A percentile compares a stretch with the other conserved stretches of the same genome.
Conservation (phyloP, 2,888 invertebrate genomes). For the Tiliacea aurago region DNA sequence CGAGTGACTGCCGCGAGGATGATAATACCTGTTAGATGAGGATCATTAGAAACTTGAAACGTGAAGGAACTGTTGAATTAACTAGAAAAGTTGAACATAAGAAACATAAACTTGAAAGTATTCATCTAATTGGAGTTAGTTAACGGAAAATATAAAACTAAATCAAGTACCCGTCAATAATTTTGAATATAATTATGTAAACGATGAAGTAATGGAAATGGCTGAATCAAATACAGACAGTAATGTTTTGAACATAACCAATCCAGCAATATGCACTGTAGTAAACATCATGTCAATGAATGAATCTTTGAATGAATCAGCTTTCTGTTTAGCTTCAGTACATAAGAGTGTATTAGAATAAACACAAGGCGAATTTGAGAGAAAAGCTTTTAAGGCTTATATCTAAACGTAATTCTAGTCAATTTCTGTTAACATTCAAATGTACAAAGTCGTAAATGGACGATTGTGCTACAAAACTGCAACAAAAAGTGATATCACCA, state of each 20-base stretch:
- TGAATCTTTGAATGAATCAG: slow-evolving; percentile 42
- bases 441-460: slow-evolving; percentile 40
- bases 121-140: slow-evolving; percentile 37
- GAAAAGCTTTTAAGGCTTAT: background rate
- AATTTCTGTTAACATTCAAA: slow-evolving; percentile 12
- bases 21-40: slow-evolving; percentile 65
- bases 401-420: background rate
- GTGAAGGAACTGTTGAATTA: slow-evolving; percentile 21
- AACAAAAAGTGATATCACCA: slow-evolving; percentile 63
- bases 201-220: slow-evolving; percentile 15
- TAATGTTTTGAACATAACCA: slow-evolving; percentile 8
- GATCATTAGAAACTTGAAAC: slow-evolving; percentile 61
- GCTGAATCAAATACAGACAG: background rate
- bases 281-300: slow-evolving; percentile 35
- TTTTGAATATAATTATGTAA: slow-evolving; percentile 28
- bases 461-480: slow-evolving; percentile 54
- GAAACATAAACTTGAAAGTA: slow-evolving; percentile 30
- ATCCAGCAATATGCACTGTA: slow-evolving; percentile 20
- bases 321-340: slow-evolving; percentile 25
- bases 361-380: slow-evolving; percentile 5
- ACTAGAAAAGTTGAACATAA: slow-evolving; percentile 8
- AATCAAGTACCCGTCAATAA: slow-evolving; percentile 6
- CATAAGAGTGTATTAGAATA: slow-evolving; percentile 23
- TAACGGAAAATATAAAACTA: slow-evolving; percentile 32
- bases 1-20: slow-evolving; percentile 65